Base-by-base conservation (phyloP, 2,888 invertebrate species). In the Bellardia bayeri region DNA sequence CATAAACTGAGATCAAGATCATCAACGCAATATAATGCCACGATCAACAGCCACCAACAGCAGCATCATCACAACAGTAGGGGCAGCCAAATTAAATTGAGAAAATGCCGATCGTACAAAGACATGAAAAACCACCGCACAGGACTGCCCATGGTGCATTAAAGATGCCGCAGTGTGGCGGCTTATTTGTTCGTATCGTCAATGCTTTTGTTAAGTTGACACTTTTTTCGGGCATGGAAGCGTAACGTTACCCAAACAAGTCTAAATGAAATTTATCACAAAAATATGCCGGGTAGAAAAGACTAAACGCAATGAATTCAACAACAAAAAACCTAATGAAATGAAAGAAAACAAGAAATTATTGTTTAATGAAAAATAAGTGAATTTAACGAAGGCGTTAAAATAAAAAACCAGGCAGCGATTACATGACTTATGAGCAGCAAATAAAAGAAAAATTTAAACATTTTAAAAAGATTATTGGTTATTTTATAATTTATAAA, bases 191-290 rank as follows among this genome's bases (percentile, higher is more conserved):
- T 91, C 68, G 14, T 30, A 91, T 90, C 89, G 89, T 87, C 92
- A 92, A 91, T 92, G 92, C 92, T 92, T 93, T 93, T 93, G 93
- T 93, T 93, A 91, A 91, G 93, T 93, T 93, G 93, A 93, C 93
- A 93, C 92, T 93, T 93, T 92, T 80, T 92, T 92, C 91, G 93
- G 93, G 92, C 92, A 91, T 92, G 92, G 92, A 92, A 91, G 91
- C 16, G 37, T 23, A 66, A 75, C 16, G 45, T 23, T 58, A 75
- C n/a, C 68, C 51, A 75, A 54, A 82, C 42, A 63, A 61, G 63
- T 23, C 81, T 61, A 76, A 83, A 71, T 71, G 54, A 64, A 71
- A 83, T 76, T 69, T 83, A 83, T 71, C 54, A 75, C 49, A 69
- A 76, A 74, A 74, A 7, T 37, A 37, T 37, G 37, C 37, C 4